Conservation (phyloP, 2,797 vertebrate species). For the Peromyscus melanophrys region DNA sequence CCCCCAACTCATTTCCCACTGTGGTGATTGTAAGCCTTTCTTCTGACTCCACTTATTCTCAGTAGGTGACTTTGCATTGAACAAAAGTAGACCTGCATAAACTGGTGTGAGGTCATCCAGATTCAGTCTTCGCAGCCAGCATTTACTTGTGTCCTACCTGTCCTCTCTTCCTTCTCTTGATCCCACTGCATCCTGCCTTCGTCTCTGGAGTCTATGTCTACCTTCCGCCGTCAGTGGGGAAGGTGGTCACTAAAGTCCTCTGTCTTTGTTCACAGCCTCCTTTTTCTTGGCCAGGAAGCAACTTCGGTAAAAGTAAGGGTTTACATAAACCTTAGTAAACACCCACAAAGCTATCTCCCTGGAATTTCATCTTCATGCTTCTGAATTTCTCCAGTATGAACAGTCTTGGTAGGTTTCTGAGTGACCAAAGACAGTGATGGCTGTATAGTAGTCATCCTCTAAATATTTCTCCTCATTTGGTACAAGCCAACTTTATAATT, state of each 20-base stretch:
- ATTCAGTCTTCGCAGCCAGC: neutral
- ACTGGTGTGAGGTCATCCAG: slow-evolving; percentile 34
- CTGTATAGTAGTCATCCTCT: neutral
- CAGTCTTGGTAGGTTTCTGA: neutral
- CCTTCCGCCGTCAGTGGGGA: neutral
- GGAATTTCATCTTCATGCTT: neutral
- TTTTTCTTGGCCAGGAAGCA: slow-evolving; percentile 14
- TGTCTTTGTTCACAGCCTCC: slow-evolving; percentile 6
- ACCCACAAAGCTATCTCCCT: neutral
- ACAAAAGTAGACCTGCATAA: neutral
- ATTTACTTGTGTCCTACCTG: neutral
- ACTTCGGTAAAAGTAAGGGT: neutral
- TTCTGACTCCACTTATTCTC: neutral
- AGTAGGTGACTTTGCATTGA: slow-evolving; percentile 38
- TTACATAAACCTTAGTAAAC: slow-evolving; percentile 7
- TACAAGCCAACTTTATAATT: neutral
- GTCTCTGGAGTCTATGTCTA: neutral
- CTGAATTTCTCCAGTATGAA: neutral
- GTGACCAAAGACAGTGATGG: neutral
- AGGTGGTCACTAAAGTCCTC: neutral
- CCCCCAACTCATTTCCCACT: neutral
- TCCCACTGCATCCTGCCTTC: neutral
- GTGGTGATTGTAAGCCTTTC: neutral
- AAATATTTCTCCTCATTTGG: neutral
- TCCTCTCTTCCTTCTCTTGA: neutral